Percentiles rank a stretch among this genome's conserved stretches.
These are phyloP conservation scores for Geophilus truncorum DNA, from an alignment of 2,888 invertebrate species.

Conservation along the genomic window DNA sequence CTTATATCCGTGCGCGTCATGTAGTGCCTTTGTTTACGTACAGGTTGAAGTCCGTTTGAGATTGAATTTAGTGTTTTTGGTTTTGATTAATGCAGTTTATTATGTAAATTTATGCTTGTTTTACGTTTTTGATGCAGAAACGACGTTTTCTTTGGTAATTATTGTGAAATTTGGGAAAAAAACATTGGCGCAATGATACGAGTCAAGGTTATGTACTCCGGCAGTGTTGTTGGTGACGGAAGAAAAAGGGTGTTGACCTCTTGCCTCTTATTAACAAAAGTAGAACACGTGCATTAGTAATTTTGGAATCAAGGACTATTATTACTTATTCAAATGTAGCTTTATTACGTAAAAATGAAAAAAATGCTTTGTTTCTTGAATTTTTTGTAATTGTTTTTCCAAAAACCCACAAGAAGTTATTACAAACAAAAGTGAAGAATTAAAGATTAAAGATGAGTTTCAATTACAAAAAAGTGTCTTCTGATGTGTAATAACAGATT, in stretches of 20 bases:
- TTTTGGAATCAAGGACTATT: not conserved
- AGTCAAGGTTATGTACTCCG: not conserved
- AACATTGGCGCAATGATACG: not conserved
- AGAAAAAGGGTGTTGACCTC: slow-evolving; percentile 11
- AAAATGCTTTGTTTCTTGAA: too few relatives aligned
- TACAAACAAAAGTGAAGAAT: not conserved
- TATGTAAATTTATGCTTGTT: not conserved
- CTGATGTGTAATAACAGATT: not conserved
- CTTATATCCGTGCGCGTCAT: not conserved
- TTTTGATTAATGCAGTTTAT: not conserved
- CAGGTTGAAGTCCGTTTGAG: not conserved
- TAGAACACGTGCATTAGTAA: slow-evolving; percentile 12
- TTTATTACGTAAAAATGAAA: too few relatives aligned
- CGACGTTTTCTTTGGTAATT: not conserved
- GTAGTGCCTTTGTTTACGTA: not conserved
- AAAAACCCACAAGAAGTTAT: too few relatives aligned
- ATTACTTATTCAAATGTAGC: not conserved
- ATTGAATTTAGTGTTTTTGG: not conserved
- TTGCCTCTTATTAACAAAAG: not conserved
- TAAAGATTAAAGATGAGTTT: not conserved
- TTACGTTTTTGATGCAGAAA: not conserved
- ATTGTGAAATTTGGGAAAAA: not conserved
- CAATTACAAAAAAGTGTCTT: not conserved
- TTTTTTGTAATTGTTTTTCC: too few relatives aligned
- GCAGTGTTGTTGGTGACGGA: slow-evolving; percentile 13